These are phyloP conservation scores for Pocillopora meandrina DNA, from an alignment of 92 coral and sea anemone species.

Conservation along the genomic window DNA sequence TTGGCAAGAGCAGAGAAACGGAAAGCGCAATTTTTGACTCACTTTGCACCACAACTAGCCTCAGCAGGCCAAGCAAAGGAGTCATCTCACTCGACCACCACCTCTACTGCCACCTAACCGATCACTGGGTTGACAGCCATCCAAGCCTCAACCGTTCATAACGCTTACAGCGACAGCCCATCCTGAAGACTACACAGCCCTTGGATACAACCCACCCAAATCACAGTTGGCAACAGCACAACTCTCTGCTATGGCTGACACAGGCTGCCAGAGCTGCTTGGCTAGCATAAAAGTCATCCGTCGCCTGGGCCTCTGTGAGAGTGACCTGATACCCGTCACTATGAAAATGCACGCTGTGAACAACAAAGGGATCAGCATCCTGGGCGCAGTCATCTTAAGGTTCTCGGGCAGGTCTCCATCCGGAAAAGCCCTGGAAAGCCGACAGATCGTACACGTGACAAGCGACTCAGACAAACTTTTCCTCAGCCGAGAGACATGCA, in stretches of 20 bases:
- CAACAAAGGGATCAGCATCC: constrained; percentile 63
- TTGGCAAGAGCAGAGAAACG: not conserved
- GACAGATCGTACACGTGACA: constrained; percentile 47
- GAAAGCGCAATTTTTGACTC: constrained; percentile 19
- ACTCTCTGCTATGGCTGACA: constrained; percentile 72
- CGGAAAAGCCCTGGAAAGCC: constrained; percentile 47
- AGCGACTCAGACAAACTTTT: constrained; percentile 22
- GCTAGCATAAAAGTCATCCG: constrained; percentile 60
- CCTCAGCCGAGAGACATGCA: constrained; percentile 61
- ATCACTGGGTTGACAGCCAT: constrained; percentile 43
- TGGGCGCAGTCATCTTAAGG: constrained; percentile 44
- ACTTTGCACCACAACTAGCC: constrained; percentile 11
- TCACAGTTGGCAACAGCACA: constrained; percentile 35
- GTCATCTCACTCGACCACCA: constrained; percentile 43
- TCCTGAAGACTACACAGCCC: constrained; percentile 58
- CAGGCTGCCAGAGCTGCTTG: constrained; percentile 74
- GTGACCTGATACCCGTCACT: constrained; percentile 66
- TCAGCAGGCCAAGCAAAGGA: not conserved
- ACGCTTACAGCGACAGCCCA: not conserved
- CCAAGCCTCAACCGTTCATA: constrained; percentile 37
- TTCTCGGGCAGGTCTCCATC: constrained; percentile 52
- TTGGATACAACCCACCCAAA: constrained; percentile 50
- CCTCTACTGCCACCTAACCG: constrained; percentile 6
- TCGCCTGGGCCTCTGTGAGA: constrained; percentile 47
- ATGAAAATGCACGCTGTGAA: constrained; percentile 69